phyloP scores from a whole-genome alignment of 2,888 invertebrate genomes.

The Metacarcinus magister region DNA sequence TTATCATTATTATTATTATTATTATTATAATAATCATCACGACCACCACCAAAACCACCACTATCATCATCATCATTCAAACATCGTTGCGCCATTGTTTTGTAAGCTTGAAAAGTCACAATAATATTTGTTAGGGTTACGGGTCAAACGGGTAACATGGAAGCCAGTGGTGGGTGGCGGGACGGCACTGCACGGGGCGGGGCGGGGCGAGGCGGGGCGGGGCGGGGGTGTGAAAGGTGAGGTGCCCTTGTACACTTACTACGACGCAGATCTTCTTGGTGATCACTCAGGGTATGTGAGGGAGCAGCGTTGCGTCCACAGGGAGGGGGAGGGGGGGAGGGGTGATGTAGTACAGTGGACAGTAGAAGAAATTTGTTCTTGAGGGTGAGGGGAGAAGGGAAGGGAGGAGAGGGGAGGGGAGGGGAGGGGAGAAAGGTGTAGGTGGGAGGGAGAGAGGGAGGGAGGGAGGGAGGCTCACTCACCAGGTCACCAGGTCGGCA shows the following conservation, averaged over 20 bases:
- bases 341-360: not conserved
- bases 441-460: not conserved
- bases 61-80: not conserved
- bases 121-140: not conserved
- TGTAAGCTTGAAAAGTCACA: not conserved
- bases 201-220: not conserved
- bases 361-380: not conserved
- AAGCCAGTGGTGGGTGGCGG: not conserved
- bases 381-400: not conserved
- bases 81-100: not conserved
- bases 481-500: slow-evolving; percentile 48
- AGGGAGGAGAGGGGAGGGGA: not conserved
- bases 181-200: not conserved
- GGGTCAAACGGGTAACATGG: not conserved
- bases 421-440: not conserved
- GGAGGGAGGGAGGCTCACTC: not conserved
- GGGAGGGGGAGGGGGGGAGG: not conserved
- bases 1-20: too few species aligned
- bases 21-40: not conserved
- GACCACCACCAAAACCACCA: not conserved
- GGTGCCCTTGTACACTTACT: not conserved
- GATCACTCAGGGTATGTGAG: not conserved
- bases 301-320: not conserved
- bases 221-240: not conserved
- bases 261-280: not conserved